phyloP scores from a whole-genome alignment of 2,797 vertebrate genomes.

The Sebastes steindachneri region DNA sequence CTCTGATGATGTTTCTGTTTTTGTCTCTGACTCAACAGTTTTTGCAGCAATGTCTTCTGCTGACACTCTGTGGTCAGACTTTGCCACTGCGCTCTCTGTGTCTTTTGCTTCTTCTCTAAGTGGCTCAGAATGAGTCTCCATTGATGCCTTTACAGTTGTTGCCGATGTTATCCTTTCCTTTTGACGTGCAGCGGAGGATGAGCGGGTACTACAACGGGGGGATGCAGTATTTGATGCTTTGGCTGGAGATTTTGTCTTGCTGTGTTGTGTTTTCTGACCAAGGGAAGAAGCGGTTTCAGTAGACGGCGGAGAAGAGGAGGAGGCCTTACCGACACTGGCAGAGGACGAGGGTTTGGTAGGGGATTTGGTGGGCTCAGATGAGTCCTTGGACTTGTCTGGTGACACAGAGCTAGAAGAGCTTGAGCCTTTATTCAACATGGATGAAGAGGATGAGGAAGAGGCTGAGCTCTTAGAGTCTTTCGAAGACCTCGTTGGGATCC shows the following conservation, averaged over 20 bases:
- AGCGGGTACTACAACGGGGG: neutral
- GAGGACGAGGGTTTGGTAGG: neutral
- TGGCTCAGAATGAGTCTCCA: neutral
- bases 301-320: neutral
- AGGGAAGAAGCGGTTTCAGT: neutral
- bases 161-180: neutral
- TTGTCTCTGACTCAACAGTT: constrained; percentile 32
- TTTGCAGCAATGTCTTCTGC: constrained; percentile 25
- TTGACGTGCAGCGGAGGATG: neutral
- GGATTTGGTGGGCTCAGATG: constrained; percentile 1
- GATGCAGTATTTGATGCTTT: neutral
- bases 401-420: neutral
- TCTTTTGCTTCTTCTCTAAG: neutral
- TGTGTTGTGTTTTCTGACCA: constrained; percentile 30
- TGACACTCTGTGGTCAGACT: constrained; percentile 39
- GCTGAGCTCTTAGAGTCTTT: constrained; percentile 7
- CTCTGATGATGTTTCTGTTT: constrained; percentile 22
- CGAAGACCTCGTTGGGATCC: neutral
- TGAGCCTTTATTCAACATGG: constrained; percentile 7
- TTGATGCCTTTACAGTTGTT: neutral
- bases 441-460: constrained; percentile 13
- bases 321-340: neutral
- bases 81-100: neutral
- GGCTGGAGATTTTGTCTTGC: neutral
- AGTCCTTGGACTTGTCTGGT: neutral